These are phyloP conservation scores for Adelosebastes latens DNA, from an alignment of 2,797 vertebrate genomes.

Conservation along the genomic window DNA sequence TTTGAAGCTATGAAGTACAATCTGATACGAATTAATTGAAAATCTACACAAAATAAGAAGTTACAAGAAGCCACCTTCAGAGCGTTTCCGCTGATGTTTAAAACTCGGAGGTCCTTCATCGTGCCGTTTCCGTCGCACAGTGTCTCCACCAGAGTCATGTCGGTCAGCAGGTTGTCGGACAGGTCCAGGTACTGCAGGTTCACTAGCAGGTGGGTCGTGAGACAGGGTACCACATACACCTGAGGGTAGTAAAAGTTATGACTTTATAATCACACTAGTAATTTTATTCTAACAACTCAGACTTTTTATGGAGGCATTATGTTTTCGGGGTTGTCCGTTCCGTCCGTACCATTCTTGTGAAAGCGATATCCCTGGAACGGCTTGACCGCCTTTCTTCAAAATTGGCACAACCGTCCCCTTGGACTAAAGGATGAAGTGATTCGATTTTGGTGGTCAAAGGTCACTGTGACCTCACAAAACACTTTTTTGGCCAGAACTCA, in stretches of 20 bases:
- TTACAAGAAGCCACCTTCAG: constrained; percentile 54
- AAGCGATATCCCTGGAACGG: too few relatives aligned
- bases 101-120: constrained; percentile 48
- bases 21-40: background rate
- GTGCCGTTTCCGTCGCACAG: constrained; percentile 24
- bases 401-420: too few relatives aligned
- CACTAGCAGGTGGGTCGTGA: background rate
- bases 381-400: too few relatives aligned
- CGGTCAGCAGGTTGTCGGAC: constrained; percentile 70
- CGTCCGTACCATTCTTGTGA: too few relatives aligned
- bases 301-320: background rate
- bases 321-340: too few relatives aligned
- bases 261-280: background rate
- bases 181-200: constrained; percentile 69
- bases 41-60: background rate
- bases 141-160: constrained; percentile 47
- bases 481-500: too few relatives aligned
- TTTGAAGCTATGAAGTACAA: background rate
- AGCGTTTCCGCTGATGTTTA: constrained; percentile 69
- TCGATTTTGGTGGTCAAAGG: too few relatives aligned
- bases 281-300: background rate
- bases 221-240: constrained; percentile 63
- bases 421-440: too few relatives aligned
- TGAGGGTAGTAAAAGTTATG: background rate
- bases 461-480: too few relatives aligned